Percentiles rank a stretch among this genome's conserved stretches.
Evolutionary conservation across 2,113 vertebrate genomes (phyloP).

Genomic region (Axis porcinus): DNA sequence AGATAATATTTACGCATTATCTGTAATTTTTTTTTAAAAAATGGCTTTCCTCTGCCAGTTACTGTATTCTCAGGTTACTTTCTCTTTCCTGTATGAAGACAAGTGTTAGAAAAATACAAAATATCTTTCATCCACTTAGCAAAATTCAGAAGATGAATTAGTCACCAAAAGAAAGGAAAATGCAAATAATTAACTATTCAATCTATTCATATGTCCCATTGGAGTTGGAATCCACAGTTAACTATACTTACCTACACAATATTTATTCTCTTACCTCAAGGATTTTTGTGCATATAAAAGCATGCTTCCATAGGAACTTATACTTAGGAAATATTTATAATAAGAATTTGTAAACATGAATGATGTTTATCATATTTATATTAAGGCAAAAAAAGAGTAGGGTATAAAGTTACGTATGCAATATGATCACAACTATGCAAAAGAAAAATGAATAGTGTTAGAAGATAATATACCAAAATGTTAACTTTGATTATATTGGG

Average conservation of each 20-base stretch:
- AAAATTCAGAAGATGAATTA: constrained; percentile 18
- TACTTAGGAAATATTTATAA: background rate
- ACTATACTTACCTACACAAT: background rate
- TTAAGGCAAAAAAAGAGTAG: background rate
- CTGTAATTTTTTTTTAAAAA: background rate
- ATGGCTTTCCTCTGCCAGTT: background rate
- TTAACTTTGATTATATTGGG: background rate
- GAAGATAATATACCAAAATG: background rate
- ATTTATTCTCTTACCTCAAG: background rate
- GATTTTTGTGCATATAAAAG: background rate
- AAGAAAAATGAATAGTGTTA: background rate
- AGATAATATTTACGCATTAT: background rate
- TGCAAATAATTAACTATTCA: background rate
- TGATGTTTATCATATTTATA: background rate
- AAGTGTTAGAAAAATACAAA: background rate
- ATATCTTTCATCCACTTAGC: background rate
- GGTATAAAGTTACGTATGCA: background rate
- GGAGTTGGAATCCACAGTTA: background rate
- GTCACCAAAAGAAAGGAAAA: background rate
- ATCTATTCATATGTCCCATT: background rate
- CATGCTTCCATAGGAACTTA: background rate
- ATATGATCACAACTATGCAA: background rate
- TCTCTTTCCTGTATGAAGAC: background rate
- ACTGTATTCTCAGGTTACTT: background rate
- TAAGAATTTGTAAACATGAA: background rate